Base-by-base conservation (phyloP, 1,140 invertebrate species). In the Apis laboriosa region DNA sequence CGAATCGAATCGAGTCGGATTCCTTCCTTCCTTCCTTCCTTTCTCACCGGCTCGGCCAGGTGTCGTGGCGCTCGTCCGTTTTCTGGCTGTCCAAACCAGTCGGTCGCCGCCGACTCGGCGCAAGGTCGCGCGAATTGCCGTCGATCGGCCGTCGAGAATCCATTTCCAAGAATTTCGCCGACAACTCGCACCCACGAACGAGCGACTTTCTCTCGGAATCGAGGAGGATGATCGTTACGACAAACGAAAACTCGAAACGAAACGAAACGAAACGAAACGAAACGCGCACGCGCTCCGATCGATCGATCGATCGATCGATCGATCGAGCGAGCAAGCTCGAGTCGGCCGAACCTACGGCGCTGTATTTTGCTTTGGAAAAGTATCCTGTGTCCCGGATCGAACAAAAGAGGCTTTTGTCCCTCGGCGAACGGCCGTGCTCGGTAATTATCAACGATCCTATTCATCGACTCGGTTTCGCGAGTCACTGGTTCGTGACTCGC, bases 81-180 rank as follows among this genome's bases (percentile, higher is more conserved):
- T 55, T 58, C 24, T 43, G 70, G 49, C 64, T 72, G 86, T 80
- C 84, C 80, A 88, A 84, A 87, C 49, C n/a, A n/a, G n/a, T n/a
- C n/a, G n/a, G n/a, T 70, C 74, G 58, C 80, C 80, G 84, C 80
- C 87, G 84, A 86, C 84, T 88, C 84, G 87, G 64, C 58, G 19
- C 86, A 88, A 88, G 87, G 87, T 88, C 87, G 76, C 53, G 87
- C 80, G 86, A 88, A 88, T n/a, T n/a, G n/a, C n/a, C n/a, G n/a
- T n/a, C n/a, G n/a, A n/a, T 88, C 86, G 86, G 84, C 74, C 86
- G 68, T 51, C 86, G 86, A 72, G 87, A 88, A 79, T 80, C 78
- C 86, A 60, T 80, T 75, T n/a, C 74, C 74, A 77, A 71, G 79
- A 85, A 88, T 71, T 75, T 78, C 78, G 79, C 74, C 83, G 43